Percentiles rank a stretch among this genome's conserved stretches.
These are phyloP conservation scores for Hestina assimilis DNA, from an alignment of 1,140 invertebrate genomes.

Conservation along the genomic window DNA sequence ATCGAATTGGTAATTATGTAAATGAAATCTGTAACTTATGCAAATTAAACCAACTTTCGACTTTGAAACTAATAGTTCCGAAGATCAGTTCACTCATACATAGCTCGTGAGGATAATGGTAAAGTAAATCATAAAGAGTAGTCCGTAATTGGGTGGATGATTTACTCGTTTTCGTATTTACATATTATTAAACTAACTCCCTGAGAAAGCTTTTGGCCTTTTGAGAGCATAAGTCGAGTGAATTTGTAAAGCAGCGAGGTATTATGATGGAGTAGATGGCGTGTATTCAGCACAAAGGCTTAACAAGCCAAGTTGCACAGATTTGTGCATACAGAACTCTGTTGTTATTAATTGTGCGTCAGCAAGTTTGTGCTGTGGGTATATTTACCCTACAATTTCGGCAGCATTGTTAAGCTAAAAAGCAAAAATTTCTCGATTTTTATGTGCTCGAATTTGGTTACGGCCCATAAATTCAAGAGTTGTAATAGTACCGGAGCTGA, in stretches of 20 bases:
- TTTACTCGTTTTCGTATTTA: conserved; percentile 16
- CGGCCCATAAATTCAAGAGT: background rate
- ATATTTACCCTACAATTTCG: conserved; percentile 39
- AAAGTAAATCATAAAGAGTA: conserved; percentile 20
- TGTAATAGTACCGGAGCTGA: background rate
- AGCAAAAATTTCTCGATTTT: conserved; percentile 1
- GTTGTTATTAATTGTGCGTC: conserved; percentile 60
- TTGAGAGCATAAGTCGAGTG: conserved; percentile 14
- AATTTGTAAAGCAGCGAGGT: conserved; percentile 12
- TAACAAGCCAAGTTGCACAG: conserved; percentile 60
- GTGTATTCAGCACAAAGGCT: conserved; percentile 53
- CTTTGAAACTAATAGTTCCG: conserved; percentile 41
- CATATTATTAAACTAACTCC: conserved; percentile 16
- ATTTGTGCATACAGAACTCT: conserved; percentile 50
- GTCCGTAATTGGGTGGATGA: conserved; percentile 16
- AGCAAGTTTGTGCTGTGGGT: conserved; percentile 44
- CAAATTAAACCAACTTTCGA: conserved; percentile 43
- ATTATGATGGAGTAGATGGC: conserved; percentile 26
- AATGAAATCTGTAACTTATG: conserved; percentile 57
- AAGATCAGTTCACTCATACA: conserved; percentile 23
- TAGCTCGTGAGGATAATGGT: conserved; percentile 15
- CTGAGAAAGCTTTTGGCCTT: conserved; percentile 14
- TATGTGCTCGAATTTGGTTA: conserved; percentile 5
- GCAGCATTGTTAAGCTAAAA: conserved; percentile 32
- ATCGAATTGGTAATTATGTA: conserved; percentile 55